phyloP scores from a whole-genome alignment of 2,797 vertebrate species.

The Poeciliopsis infans region DNA sequence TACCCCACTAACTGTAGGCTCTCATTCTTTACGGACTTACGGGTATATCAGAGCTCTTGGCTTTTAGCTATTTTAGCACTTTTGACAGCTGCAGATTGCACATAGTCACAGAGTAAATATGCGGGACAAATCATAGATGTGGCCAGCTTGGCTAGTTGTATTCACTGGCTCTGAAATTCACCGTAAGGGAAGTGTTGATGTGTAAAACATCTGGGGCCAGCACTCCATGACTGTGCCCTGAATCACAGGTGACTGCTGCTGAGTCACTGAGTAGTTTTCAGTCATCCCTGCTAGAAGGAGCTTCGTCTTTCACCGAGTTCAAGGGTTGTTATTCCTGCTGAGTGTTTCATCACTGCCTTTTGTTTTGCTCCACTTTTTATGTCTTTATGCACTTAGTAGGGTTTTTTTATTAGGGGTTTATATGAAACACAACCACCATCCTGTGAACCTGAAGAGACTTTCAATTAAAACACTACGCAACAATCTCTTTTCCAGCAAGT shows the following conservation, averaged over 20 bases:
- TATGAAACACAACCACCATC: constrained; percentile 2
- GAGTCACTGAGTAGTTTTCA: constrained; percentile 64
- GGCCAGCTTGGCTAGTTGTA: constrained; percentile 36
- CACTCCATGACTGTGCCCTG: constrained; percentile 57
- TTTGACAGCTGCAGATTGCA: constrained; percentile 38
- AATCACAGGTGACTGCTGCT: constrained; percentile 71
- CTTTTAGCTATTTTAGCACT: neutral
- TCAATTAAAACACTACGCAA: constrained; percentile 20
- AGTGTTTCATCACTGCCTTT: constrained; percentile 39
- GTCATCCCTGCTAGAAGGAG: constrained; percentile 16
- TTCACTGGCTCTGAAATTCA: constrained; percentile 61
- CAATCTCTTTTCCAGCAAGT: neutral
- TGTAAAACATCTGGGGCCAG: constrained; percentile 63
- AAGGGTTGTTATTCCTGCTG: constrained; percentile 42
- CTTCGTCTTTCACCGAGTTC: constrained; percentile 26
- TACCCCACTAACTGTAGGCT: neutral
- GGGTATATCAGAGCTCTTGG: neutral
- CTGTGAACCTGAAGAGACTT: constrained; percentile 28
- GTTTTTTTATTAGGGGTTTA: constrained; percentile 9
- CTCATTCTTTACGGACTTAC: neutral
- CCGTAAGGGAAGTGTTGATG: constrained; percentile 64
- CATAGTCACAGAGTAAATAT: constrained; percentile 27
- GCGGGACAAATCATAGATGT: constrained; percentile 31
- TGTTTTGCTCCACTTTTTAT: neutral
- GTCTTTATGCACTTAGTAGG: constrained; percentile 18